phyloP scores from a whole-genome alignment of 2,888 invertebrate species.

The Drosophila anomalipes region DNA sequence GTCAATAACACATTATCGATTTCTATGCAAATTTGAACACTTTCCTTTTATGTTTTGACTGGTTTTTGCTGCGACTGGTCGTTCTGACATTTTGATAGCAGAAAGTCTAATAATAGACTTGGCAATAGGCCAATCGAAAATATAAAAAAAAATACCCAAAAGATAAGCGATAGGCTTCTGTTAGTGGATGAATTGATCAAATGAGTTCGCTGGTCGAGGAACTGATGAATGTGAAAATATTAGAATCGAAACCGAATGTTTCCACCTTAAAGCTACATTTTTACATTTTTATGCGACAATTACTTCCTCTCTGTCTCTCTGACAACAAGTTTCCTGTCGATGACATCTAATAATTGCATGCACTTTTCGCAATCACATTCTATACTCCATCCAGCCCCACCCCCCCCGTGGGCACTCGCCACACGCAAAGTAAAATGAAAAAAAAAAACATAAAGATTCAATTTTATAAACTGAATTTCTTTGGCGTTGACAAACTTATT shows the following conservation, averaged over 20 bases:
- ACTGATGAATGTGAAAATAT: background rate
- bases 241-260: background rate
- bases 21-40: background rate
- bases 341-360: background rate
- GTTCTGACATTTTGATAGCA: background rate
- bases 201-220: background rate
- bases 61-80: no score
- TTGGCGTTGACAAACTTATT: slow-evolving; percentile 35
- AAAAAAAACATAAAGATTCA: slow-evolving; percentile 25
- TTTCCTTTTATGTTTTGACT: background rate
- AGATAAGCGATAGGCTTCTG: background rate
- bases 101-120: background rate
- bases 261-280: background rate
- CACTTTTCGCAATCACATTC: slow-evolving; percentile 4
- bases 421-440: slow-evolving; percentile 2
- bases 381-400: background rate
- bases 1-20: background rate
- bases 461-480: slow-evolving; percentile 46
- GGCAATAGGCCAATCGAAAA: background rate
- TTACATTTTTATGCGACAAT: background rate
- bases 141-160: background rate
- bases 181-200: background rate
- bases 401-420: background rate
- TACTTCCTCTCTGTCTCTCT: background rate
- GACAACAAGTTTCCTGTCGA: slow-evolving; percentile 8